Evolutionary conservation across 1,140 invertebrate species (phyloP), one percentile per base, ranked within the genome.

Genomic region (Bombus huntii): DNA sequence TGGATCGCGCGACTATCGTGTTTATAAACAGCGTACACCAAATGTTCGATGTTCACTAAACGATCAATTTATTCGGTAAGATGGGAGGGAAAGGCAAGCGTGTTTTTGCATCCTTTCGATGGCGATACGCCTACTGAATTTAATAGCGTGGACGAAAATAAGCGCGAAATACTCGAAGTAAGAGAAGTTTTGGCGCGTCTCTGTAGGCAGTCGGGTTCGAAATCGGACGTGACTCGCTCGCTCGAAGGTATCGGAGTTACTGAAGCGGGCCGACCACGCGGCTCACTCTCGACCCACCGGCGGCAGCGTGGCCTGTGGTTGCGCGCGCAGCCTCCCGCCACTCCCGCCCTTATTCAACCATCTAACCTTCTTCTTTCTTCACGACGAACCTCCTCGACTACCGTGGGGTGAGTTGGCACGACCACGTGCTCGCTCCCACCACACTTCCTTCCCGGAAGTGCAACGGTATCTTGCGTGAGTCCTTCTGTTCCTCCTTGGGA

Each of bases 281-380:
- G 92, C 90, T n/a, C 3, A 1, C 44, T 88, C 91, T 73, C 79
- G 34, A 76, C n/a, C 57, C 90, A 85, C 91, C 89, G 89, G 85
- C 84, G 87, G 88, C 91, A 92, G 92, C 93, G 90, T 93, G 92
- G 91, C 91, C 72, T 57, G 37, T 2, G 39, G 70, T 15, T 93
- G 93, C 93, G 93, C 92, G 92, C 93, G 93, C 93, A 93, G 0
- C 79, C 59, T 22, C 37, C 73, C 76, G 66, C 86, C 81, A 82
- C 89, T 89, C 83, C 76, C 87, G 81, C 88, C 78, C 83, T 85
- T 80, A 72, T 89, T 85, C 85, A 87, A 87, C 77, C 84, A 87
- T 70, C 74, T 65, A 80, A 25, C 68, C 74, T 71, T 28, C 80
- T 83, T 81, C 81, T 89, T 87, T 84, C 78, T 68, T 84, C 74